Evolutionary conservation across 2,888 invertebrate genomes (phyloP).

Genomic region (Drosophila gaucha): DNA sequence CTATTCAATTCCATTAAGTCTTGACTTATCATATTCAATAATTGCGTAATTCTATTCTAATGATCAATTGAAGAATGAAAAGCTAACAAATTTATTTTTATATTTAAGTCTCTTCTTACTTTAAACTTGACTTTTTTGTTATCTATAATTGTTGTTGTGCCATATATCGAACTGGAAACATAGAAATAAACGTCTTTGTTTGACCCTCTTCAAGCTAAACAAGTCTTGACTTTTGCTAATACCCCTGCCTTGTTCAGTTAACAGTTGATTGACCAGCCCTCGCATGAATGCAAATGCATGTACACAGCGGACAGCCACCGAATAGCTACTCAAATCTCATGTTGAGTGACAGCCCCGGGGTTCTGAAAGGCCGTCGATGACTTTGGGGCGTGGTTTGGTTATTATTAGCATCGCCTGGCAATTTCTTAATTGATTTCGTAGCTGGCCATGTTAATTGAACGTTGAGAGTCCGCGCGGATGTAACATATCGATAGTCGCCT

Average conservation of each 20-base stretch:
- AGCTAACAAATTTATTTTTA: no score
- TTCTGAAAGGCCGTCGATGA: conserved; percentile 38
- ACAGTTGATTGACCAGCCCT: conserved; percentile 34
- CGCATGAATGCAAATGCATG: conserved; percentile 51
- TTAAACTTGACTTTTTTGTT: no score
- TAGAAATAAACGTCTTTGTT: no score
- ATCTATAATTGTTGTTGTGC: no score
- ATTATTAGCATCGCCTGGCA: conserved; percentile 69
- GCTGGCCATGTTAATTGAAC: conserved; percentile 61
- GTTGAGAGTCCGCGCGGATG: conserved; percentile 63
- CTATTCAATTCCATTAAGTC: no score
- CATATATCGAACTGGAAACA: no score
- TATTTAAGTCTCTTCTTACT: no score
- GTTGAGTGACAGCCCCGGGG: conserved; percentile 37
- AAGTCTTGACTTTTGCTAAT: background rate
- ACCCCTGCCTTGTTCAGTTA: background rate
- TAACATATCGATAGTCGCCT: conserved; percentile 66
- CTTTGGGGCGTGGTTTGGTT: conserved; percentile 47
- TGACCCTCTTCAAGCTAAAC: background rate
- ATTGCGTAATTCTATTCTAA: no score
- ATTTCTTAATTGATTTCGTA: conserved; percentile 71
- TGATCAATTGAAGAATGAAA: no score
- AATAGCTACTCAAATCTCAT: conserved; percentile 17
- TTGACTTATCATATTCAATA: no score
- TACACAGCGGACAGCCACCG: conserved; percentile 11